phyloP scores from a whole-genome alignment of 2,888 invertebrate species.

The Nomada ferruginata region DNA sequence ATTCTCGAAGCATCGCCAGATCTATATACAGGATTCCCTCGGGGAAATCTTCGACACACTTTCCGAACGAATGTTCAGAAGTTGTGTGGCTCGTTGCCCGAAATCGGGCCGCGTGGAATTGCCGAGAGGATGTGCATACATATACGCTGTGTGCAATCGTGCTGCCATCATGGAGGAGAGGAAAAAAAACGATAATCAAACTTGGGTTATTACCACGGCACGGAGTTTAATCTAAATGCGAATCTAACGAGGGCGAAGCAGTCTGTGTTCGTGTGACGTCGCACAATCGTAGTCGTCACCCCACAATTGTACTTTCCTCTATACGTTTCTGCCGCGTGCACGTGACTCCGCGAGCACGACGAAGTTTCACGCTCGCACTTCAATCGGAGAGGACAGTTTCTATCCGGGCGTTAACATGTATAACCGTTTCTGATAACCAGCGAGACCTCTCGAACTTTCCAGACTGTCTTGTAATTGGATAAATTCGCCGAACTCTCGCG shows the following conservation, averaged over 20 bases:
- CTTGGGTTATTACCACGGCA: slow-evolving; percentile 73
- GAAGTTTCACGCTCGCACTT: neutral
- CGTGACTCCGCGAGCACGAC: neutral
- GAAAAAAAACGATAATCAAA: slow-evolving; percentile 70
- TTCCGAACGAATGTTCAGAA: slow-evolving; percentile 41
- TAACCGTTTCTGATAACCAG: slow-evolving; percentile 50
- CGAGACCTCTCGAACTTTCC: slow-evolving; percentile 43
- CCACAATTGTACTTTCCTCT: slow-evolving; percentile 45
- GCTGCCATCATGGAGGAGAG: slow-evolving; percentile 20
- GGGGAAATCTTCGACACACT: slow-evolving; percentile 45
- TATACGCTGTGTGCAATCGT: slow-evolving; percentile 13
- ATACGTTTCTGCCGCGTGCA: neutral
- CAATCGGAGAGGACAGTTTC: slow-evolving; percentile 14
- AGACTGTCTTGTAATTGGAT: slow-evolving; percentile 25
- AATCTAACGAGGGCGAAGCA: slow-evolving; percentile 78
- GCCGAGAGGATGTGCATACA: neutral
- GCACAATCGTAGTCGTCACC: slow-evolving; percentile 37
- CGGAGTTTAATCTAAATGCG: slow-evolving; percentile 78
- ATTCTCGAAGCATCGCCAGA: neutral
- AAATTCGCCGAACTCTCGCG: slow-evolving; percentile 27
- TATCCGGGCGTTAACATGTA: slow-evolving; percentile 34
- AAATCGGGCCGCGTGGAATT: slow-evolving; percentile 41
- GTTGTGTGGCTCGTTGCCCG: slow-evolving; percentile 49
- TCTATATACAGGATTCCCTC: neutral
- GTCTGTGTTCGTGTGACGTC: slow-evolving; percentile 20